Conservation (phyloP, 2,113 vertebrate species). For the Synchiropus splendidus region DNA sequence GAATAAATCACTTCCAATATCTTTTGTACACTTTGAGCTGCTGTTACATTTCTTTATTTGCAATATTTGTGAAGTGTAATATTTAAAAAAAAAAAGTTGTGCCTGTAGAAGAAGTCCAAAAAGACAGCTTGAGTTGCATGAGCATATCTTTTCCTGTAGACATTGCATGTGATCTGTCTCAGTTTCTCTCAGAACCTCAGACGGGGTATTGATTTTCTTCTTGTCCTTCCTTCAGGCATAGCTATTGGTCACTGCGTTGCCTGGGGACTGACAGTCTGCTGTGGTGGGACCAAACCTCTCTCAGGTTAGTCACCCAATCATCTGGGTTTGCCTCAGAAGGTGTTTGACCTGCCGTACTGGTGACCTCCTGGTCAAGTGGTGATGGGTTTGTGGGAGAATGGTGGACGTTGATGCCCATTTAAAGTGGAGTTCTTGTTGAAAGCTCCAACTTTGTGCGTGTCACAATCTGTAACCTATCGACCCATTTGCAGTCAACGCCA, state of each 20-base stretch:
- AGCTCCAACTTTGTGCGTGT: too few relatives aligned
- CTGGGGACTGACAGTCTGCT: constrained; percentile 33
- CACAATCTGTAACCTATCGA: too few relatives aligned
- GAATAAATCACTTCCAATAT: constrained; percentile 62
- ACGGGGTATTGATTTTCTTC: constrained; percentile 50
- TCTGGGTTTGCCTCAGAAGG: background rate
- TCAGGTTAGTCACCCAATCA: constrained; percentile 42
- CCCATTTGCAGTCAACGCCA: too few relatives aligned
- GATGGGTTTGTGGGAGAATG: too few relatives aligned
- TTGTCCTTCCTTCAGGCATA: constrained; percentile 59
- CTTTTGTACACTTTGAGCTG: constrained; percentile 61
- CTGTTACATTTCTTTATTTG: constrained; percentile 66
- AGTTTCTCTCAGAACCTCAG: constrained; percentile 34
- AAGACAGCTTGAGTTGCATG: constrained; percentile 70
- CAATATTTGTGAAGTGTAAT: constrained; percentile 57
- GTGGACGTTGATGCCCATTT: too few relatives aligned
- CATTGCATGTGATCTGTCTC: constrained; percentile 61
- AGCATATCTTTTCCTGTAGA: constrained; percentile 57
- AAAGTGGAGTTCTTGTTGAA: too few relatives aligned
- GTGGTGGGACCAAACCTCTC: constrained; percentile 13
- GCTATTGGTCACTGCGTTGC: constrained; percentile 33
- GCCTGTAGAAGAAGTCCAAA: constrained; percentile 43
- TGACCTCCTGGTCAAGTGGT: too few relatives aligned
- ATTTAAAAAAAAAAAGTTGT: constrained; percentile 31
- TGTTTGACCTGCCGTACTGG: too few relatives aligned